These are phyloP conservation scores for Ammodytes dubius DNA, from an alignment of 2,113 vertebrate species.

Conservation along the genomic window DNA sequence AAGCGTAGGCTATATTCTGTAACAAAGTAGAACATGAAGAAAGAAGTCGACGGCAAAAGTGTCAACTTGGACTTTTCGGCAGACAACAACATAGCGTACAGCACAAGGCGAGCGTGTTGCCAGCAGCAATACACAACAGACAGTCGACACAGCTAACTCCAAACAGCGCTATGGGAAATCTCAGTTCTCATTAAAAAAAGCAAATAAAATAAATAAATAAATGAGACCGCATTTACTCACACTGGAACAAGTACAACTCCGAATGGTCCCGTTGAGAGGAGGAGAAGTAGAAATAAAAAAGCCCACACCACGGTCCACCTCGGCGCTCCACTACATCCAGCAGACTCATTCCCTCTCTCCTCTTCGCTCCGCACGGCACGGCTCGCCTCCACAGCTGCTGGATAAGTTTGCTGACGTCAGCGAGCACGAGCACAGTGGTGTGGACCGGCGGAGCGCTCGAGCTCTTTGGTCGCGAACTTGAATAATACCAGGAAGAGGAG, in stretches of 20 bases:
- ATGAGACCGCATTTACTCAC: conserved; percentile 47
- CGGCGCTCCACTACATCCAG: conserved; percentile 67
- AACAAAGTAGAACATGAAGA: not conserved
- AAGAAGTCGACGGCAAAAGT: not conserved
- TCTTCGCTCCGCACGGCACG: conserved; percentile 43
- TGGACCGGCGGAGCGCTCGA: conserved; percentile 40
- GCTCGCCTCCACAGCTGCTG: conserved; percentile 54
- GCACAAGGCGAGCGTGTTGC: not conserved
- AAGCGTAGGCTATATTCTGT: accelerated
- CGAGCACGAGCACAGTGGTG: conserved; percentile 31
- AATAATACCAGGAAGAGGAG: conserved; percentile 69
- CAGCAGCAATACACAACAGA: conserved; percentile 14
- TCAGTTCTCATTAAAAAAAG: not conserved
- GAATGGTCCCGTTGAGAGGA: conserved; percentile 33
- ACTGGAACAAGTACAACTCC: conserved; percentile 34
- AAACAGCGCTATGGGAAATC: not conserved
- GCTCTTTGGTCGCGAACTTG: conserved; percentile 55
- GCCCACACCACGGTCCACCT: conserved; percentile 14
- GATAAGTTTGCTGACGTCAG: conserved; percentile 81
- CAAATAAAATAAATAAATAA: not conserved
- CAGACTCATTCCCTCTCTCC: conserved; percentile 48
- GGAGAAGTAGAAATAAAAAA: conserved; percentile 3
- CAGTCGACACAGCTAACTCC: conserved; percentile 29
- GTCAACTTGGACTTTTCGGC: conserved; percentile 36
- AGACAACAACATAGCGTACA: not conserved